A percentile compares a stretch with the other conserved stretches of the same genome.
Evolutionary conservation across 92 coral and sea anemone species (phyloP).

Genomic region (Actinernus sp.): DNA sequence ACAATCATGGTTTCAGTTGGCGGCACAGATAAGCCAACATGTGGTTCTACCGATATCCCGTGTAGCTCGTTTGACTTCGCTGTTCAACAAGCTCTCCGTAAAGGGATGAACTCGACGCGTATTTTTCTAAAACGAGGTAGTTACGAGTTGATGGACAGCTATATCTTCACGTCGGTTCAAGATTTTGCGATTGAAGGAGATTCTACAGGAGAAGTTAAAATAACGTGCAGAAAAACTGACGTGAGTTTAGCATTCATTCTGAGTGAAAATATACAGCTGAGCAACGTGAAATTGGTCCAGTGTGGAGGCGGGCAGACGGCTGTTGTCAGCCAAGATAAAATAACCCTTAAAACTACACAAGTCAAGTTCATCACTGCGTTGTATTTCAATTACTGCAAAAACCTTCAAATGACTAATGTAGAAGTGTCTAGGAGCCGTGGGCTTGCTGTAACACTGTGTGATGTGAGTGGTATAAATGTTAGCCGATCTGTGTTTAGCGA

Average conservation of each 20-base stretch:
- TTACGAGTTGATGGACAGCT: constrained; percentile 1
- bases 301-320: constrained; percentile 37
- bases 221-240: constrained; percentile 1
- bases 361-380: constrained; percentile 12
- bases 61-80: constrained; percentile 15
- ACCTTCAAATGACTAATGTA: constrained; percentile 11
- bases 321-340: not conserved
- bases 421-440: constrained; percentile 46
- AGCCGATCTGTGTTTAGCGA: constrained; percentile 48
- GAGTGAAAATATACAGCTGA: constrained; percentile 3
- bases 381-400: constrained; percentile 23
- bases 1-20: not conserved
- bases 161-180: not conserved
- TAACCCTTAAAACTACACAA: constrained; percentile 8
- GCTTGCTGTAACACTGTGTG: constrained; percentile 63
- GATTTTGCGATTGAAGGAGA: constrained; percentile 11
- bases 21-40: not conserved
- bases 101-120: constrained; percentile 12
- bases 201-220: not conserved
- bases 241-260: constrained; percentile 10
- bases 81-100: constrained; percentile 3
- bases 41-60: constrained; percentile 14
- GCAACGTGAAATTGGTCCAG: constrained; percentile 5
- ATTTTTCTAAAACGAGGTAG: constrained; percentile 11
- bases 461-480: constrained; percentile 66